These are phyloP conservation scores for Labeo rohita DNA, from an alignment of 2,113 vertebrate genomes.

Conservation along the genomic window DNA sequence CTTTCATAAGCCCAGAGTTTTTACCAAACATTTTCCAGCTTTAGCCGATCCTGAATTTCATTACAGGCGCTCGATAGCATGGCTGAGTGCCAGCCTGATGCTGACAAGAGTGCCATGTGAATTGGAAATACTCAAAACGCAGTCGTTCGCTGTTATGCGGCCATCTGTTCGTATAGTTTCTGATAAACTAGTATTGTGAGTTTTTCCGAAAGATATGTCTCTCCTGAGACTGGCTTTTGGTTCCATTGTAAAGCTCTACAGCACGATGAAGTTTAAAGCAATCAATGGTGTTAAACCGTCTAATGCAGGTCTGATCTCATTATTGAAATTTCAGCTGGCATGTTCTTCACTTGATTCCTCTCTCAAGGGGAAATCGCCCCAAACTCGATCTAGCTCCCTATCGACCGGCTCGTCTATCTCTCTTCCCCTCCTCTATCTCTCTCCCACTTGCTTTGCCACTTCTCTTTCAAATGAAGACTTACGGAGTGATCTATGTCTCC, in stretches of 20 bases:
- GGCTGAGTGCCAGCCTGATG: conserved; percentile 56
- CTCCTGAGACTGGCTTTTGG: conserved; percentile 29
- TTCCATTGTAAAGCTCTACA: conserved; percentile 48
- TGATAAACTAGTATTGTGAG: conserved; percentile 7
- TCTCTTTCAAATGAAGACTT: conserved; percentile 56
- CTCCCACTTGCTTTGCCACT: conserved; percentile 42
- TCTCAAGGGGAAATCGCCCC: conserved; percentile 41
- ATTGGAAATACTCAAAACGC: conserved; percentile 49
- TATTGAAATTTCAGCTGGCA: conserved; percentile 70
- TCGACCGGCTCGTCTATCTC: conserved; percentile 42
- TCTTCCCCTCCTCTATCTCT: conserved; percentile 23
- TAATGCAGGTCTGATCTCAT: conserved; percentile 71
- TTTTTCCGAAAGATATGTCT: conserved; percentile 22
- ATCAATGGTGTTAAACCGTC: conserved; percentile 70
- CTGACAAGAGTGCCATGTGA: conserved; percentile 55
- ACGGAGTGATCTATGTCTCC: conserved; percentile 53
- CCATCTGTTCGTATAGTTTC: conserved; percentile 34
- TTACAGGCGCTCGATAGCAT: conserved; percentile 61
- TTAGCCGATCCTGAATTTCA: conserved; percentile 68
- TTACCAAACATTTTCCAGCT: conserved; percentile 57
- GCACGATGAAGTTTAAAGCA: conserved; percentile 62
- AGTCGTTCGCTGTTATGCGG: conserved; percentile 34
- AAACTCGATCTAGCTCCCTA: conserved; percentile 37
- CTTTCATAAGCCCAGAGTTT: conserved; percentile 58
- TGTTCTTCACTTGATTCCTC: conserved; percentile 37